Conservation (phyloP, 2,888 invertebrate species). For the Leuctra nigra region DNA sequence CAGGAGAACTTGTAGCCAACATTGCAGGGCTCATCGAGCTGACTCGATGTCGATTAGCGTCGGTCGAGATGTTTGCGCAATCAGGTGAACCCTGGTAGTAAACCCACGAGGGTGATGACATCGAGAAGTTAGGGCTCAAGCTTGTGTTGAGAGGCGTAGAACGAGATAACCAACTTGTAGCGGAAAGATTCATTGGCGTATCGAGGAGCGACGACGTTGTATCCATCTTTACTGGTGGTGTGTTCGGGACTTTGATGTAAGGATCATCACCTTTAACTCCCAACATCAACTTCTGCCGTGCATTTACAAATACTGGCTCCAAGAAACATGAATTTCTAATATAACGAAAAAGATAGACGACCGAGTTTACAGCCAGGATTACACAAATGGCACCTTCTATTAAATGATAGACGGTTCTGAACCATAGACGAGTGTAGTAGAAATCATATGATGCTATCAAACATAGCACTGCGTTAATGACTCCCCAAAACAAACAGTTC, state of each 20-base stretch:
- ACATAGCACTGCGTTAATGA: too few species aligned
- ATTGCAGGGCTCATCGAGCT: too few species aligned
- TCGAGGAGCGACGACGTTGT: background rate
- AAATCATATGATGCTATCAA: background rate
- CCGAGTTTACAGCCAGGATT: background rate
- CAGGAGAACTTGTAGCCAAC: too few species aligned
- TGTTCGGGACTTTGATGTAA: background rate
- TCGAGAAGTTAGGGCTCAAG: background rate
- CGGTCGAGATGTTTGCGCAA: too few species aligned
- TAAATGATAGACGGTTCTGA: background rate
- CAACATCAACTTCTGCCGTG: background rate
- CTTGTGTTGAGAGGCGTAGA: background rate
- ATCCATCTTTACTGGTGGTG: too few species aligned
- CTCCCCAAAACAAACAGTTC: too few species aligned
- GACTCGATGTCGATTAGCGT: too few species aligned
- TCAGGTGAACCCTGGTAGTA: background rate
- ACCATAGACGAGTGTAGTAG: background rate
- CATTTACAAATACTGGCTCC: background rate
- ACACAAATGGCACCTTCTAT: background rate
- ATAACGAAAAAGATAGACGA: background rate
- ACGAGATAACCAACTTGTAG: background rate
- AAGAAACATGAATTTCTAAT: background rate
- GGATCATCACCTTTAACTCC: background rate
- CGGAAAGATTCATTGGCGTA: background rate
- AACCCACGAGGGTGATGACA: background rate